These are phyloP conservation scores for Gallinago solitaria DNA, from an alignment of 2,797 vertebrate species.

Conservation along the genomic window DNA sequence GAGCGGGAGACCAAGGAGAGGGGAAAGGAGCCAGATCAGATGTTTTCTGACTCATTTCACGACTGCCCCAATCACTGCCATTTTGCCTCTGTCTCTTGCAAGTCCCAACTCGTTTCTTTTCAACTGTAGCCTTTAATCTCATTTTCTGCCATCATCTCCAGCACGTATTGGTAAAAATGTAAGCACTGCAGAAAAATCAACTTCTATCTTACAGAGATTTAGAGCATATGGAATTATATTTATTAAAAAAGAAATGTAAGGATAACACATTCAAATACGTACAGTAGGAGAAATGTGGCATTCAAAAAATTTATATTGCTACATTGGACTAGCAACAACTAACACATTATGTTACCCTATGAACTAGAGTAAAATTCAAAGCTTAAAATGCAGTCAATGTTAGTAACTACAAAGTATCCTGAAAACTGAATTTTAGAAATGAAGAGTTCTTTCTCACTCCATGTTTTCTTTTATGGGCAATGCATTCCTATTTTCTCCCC, in stretches of 20 bases:
- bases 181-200: not conserved
- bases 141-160: not conserved
- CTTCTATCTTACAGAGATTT: not conserved
- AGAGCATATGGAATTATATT: not conserved
- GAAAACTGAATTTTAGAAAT: not conserved
- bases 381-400: not conserved
- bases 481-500: not conserved
- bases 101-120: not conserved
- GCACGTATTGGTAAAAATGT: not conserved
- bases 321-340: not conserved
- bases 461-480: not conserved
- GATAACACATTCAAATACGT: not conserved
- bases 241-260: not conserved
- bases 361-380: not conserved
- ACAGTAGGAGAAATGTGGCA: not conserved
- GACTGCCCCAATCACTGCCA: fast-evolving
- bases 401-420: not conserved
- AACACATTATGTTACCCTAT: not conserved
- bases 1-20: not conserved
- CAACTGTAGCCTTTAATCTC: not conserved
- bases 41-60: not conserved
- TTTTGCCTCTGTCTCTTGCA: not conserved
- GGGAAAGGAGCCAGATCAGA: not conserved
- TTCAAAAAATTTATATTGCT: not conserved
- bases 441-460: not conserved